Conservation (phyloP, 2,888 invertebrate species). For the Clitarchus hookeri region DNA sequence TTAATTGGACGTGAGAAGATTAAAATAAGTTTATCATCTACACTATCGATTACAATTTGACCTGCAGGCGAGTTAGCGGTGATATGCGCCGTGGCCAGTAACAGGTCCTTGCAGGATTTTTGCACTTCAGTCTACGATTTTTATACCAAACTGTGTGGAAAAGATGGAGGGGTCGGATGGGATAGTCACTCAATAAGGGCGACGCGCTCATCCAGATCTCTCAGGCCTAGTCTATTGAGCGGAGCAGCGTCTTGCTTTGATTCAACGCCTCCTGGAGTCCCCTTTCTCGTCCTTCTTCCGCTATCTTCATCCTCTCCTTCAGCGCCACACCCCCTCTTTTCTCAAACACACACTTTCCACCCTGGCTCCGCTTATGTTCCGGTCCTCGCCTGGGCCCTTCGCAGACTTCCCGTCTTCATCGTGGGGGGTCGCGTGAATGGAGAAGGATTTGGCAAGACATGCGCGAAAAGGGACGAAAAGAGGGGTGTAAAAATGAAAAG, state of each 20-base stretch:
- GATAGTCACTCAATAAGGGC: neutral
- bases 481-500: neutral
- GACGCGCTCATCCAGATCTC: neutral
- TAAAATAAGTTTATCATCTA: too few relatives aligned
- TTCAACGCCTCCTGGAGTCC: neutral
- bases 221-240: neutral
- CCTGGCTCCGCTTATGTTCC: neutral
- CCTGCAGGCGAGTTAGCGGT: too few relatives aligned
- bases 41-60: too few relatives aligned
- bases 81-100: too few relatives aligned
- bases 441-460: neutral
- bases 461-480: neutral
- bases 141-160: neutral
- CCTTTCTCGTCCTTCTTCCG: too few relatives aligned
- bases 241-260: neutral
- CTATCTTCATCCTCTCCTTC: conserved; percentile 4
- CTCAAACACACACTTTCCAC: too few relatives aligned
- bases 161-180: neutral
- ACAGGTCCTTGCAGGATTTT: too few relatives aligned
- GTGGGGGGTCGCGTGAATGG: neutral
- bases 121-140: too few relatives aligned
- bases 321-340: neutral
- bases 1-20: too few relatives aligned
- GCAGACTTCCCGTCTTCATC: neutral
- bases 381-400: neutral